Conservation (phyloP, 2,113 vertebrate genomes). For the Macrotis lagotis region DNA sequence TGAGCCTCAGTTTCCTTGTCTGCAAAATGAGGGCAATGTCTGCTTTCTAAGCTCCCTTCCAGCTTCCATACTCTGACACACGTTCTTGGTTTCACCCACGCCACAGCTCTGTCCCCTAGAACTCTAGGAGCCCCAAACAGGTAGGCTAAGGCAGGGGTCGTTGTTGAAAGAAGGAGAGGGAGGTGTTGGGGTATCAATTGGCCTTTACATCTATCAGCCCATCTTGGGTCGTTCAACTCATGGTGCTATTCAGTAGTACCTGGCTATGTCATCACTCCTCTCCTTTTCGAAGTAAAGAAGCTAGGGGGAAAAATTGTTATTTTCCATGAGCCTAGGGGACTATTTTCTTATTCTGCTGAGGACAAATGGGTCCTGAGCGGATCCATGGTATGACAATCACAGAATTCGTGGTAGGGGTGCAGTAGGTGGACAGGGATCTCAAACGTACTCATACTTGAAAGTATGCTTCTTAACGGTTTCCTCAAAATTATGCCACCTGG, state of each 20-base stretch:
- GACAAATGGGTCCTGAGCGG: background rate
- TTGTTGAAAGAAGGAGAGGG: background rate
- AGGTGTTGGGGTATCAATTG: background rate
- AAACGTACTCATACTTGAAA: background rate
- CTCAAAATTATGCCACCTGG: background rate
- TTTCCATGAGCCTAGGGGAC: background rate
- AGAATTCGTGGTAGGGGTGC: background rate
- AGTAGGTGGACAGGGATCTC: background rate
- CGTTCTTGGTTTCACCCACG: background rate
- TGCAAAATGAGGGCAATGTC: background rate
- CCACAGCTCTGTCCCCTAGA: background rate
- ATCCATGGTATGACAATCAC: background rate
- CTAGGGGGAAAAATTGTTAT: background rate
- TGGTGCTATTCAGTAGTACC: background rate
- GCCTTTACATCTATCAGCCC: conserved; percentile 20
- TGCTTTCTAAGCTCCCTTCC: background rate
- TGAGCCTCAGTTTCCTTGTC: background rate
- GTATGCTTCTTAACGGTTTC: background rate
- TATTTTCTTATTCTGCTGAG: background rate
- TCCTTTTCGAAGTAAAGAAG: background rate
- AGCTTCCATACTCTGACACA: background rate
- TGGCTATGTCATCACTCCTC: background rate
- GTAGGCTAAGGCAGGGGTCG: background rate
- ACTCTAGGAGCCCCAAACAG: background rate
- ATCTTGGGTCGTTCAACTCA: background rate